phyloP scores from a whole-genome alignment of 2,113 vertebrate genomes.

The Trichomycterus rosablanca region DNA sequence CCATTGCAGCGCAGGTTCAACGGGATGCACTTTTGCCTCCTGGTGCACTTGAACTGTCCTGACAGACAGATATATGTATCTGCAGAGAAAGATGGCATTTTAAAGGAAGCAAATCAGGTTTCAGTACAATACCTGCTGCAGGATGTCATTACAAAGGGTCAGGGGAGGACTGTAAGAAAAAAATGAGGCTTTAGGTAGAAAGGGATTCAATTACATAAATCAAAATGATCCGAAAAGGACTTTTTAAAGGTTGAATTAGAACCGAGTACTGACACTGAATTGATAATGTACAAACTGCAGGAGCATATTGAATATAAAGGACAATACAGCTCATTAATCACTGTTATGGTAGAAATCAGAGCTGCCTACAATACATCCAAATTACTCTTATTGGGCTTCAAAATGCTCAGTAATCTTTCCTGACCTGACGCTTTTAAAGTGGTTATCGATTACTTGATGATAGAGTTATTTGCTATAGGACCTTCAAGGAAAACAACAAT shows the following conservation, averaged over 20 bases:
- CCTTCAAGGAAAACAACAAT: constrained; percentile 28
- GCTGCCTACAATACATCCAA: constrained; percentile 24
- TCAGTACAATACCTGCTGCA: neutral
- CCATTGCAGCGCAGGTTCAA: constrained; percentile 94
- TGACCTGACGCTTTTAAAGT: constrained; percentile 25
- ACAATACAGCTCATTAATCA: constrained; percentile 20
- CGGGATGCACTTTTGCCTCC: constrained; percentile 92
- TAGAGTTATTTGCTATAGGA: constrained; percentile 28
- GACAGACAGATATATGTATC: constrained; percentile 94
- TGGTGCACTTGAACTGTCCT: constrained; percentile 94
- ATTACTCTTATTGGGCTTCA: constrained; percentile 23
- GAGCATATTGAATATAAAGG: constrained; percentile 14
- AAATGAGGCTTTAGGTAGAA: neutral
- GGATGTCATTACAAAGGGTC: constrained; percentile 1
- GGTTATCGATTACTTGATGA: constrained; percentile 34
- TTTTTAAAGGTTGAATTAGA: constrained; percentile 3
- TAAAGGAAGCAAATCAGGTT: constrained; percentile 7
- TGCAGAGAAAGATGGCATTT: constrained; percentile 53
- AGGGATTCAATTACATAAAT: constrained; percentile 19
- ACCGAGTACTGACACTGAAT: constrained; percentile 3
- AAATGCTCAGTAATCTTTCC: constrained; percentile 23
- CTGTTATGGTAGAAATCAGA: constrained; percentile 9
- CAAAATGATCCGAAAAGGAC: constrained; percentile 8
- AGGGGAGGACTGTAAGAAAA: neutral
- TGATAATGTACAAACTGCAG: neutral